A percentile compares a stretch with the other conserved stretches of the same genome.
phyloP scores from a whole-genome alignment of 2,888 invertebrate genomes.

The Drosophila hamatofila region DNA sequence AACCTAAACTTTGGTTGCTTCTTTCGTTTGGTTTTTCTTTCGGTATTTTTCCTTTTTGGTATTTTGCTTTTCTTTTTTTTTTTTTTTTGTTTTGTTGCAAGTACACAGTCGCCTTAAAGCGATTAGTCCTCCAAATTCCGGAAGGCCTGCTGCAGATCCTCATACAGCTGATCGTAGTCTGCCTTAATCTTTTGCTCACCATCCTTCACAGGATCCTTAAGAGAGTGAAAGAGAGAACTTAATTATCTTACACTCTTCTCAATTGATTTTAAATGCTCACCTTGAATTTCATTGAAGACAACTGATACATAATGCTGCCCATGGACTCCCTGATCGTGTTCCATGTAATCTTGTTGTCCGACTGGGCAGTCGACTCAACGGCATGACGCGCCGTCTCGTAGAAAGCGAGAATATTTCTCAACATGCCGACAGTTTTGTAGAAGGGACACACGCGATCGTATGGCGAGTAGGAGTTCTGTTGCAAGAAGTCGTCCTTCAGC shows the following conservation, averaged over 20 bases:
- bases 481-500: constrained; percentile 99
- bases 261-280: constrained; percentile 85
- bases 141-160: constrained; percentile 98
- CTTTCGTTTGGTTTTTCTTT: constrained; percentile 49
- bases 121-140: constrained; percentile 97
- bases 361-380: constrained; percentile 98
- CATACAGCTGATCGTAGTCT: constrained; percentile 97
- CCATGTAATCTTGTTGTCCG: constrained; percentile 99
- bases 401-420: constrained; percentile 98
- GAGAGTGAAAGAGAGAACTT: not conserved
- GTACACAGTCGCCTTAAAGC: constrained; percentile 10
- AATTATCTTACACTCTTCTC: not conserved
- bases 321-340: constrained; percentile 97
- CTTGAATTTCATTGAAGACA: constrained; percentile 99
- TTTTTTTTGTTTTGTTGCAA: constrained; percentile 26
- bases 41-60: constrained; percentile 37
- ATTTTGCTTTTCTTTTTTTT: constrained; percentile 23
- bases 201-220: constrained; percentile 97
- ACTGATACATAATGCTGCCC: constrained; percentile 97
- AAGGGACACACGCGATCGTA: constrained; percentile 99
- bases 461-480: constrained; percentile 98
- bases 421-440: constrained; percentile 99
- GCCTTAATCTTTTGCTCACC: constrained; percentile 98
- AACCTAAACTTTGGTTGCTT: constrained; percentile 69
- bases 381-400: constrained; percentile 99